Conservation (phyloP, 2,888 invertebrate species). For the Megalurothrips usitatus region DNA sequence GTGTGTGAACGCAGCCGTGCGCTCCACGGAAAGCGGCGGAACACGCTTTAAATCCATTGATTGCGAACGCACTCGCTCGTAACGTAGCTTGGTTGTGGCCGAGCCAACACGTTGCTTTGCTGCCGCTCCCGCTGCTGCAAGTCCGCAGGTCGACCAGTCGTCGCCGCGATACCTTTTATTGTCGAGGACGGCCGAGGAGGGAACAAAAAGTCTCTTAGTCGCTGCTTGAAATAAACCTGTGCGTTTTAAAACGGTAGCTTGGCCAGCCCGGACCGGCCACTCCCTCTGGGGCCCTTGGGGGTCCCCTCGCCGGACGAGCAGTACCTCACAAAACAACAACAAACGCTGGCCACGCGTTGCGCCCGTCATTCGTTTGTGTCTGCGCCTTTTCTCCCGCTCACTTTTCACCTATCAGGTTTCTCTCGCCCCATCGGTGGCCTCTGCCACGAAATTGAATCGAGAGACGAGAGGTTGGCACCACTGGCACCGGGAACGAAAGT, state of each 20-base stretch:
- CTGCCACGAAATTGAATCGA: too few species aligned
- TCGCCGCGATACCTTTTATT: neutral
- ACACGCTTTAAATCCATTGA: too few species aligned
- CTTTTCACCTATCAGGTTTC: too few species aligned
- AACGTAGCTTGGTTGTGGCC: neutral
- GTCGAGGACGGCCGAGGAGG: neutral
- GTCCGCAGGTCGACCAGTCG: too few species aligned
- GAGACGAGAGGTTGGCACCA: too few species aligned
- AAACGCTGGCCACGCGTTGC: neutral
- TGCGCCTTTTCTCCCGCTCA: too few species aligned
- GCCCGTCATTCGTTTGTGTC: neutral
- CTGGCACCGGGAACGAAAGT: too few species aligned
- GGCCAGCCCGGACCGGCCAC: neutral
- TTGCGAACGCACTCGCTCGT: neutral
- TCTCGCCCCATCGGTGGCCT: too few species aligned
- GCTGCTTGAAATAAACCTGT: neutral
- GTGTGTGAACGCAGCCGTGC: too few species aligned
- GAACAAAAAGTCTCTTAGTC: neutral
- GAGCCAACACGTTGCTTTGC: neutral
- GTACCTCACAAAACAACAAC: neutral
- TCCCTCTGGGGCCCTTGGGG: neutral
- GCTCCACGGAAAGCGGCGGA: too few species aligned
- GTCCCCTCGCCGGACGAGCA: neutral
- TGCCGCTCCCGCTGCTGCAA: neutral
- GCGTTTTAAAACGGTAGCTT: conserved; percentile 1